Conservation (phyloP, 2,888 invertebrate genomes). For the Gryllus longicercus region DNA sequence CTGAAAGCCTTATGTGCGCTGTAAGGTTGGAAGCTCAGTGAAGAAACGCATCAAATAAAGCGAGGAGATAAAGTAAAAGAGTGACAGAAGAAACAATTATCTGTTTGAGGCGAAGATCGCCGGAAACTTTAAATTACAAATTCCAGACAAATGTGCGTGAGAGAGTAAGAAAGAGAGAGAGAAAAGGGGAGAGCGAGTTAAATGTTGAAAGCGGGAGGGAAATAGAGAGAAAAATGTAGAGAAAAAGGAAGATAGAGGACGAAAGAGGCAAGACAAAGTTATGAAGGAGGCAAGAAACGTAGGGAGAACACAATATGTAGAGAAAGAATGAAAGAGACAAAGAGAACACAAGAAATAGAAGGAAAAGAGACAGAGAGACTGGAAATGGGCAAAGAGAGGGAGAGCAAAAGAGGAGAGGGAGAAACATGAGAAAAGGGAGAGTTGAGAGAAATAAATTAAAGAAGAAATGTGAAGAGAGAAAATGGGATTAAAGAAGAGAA, state of each 20-base stretch:
- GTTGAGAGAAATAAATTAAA: not conserved
- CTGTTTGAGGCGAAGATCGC: not conserved
- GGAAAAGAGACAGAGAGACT: not conserved
- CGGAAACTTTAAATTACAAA: not conserved
- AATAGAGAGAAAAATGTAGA: not conserved
- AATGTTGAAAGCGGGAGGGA: not conserved
- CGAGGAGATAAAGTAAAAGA: not conserved
- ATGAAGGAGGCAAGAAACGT: not conserved
- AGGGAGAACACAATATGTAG: not conserved
- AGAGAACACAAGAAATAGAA: conserved; percentile 17
- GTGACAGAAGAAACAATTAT: not conserved
- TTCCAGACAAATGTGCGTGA: not conserved
- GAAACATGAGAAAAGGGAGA: not conserved
- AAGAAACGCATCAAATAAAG: no score
- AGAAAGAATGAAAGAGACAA: not conserved
- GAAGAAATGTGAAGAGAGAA: no score
- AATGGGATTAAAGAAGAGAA: no score
- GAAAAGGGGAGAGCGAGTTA: not conserved
- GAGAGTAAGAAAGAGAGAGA: not conserved
- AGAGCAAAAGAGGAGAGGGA: not conserved
- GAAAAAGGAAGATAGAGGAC: not conserved
- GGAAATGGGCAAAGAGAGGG: not conserved
- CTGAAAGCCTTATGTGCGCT: no score
- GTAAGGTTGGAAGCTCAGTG: no score
- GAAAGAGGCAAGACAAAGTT: not conserved